phyloP scores from a whole-genome alignment of 2,888 invertebrate species.

The Podotricha telesiphe region DNA sequence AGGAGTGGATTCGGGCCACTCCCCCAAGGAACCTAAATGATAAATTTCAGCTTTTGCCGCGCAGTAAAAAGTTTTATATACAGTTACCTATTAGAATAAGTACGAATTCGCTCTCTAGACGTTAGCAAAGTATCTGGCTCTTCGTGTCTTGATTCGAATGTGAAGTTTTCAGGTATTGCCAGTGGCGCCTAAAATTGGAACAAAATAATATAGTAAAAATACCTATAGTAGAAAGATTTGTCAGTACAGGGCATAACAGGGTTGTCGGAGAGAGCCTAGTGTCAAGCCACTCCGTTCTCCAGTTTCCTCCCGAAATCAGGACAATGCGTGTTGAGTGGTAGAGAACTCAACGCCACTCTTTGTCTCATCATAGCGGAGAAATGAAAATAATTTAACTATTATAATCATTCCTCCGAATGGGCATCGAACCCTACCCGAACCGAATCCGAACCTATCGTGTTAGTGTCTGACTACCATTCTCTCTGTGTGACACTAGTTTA shows the following conservation, averaged over 20 bases:
- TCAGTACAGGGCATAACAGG: too few species aligned
- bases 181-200: slow-evolving; percentile 25
- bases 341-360: background rate
- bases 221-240: too few species aligned
- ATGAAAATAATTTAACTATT: background rate
- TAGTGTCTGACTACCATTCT: too few species aligned
- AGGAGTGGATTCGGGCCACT: too few species aligned
- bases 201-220: too few species aligned
- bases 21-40: too few species aligned
- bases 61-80: background rate
- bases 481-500: too few species aligned
- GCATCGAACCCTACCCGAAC: background rate
- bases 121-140: slow-evolving; percentile 11
- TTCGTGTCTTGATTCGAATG: slow-evolving; percentile 22
- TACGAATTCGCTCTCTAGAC: slow-evolving; percentile 15
- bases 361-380: background rate
- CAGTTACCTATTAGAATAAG: slow-evolving; percentile 26
- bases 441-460: too few species aligned
- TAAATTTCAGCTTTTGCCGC: background rate
- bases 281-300: too few species aligned
- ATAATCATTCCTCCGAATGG: background rate
- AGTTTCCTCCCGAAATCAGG: too few species aligned
- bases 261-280: too few species aligned
- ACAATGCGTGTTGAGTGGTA: too few species aligned
- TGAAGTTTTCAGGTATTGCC: slow-evolving; percentile 31